These are phyloP conservation scores for Chymomyza amoena DNA, from an alignment of 2,888 invertebrate genomes.

Conservation along the genomic window DNA sequence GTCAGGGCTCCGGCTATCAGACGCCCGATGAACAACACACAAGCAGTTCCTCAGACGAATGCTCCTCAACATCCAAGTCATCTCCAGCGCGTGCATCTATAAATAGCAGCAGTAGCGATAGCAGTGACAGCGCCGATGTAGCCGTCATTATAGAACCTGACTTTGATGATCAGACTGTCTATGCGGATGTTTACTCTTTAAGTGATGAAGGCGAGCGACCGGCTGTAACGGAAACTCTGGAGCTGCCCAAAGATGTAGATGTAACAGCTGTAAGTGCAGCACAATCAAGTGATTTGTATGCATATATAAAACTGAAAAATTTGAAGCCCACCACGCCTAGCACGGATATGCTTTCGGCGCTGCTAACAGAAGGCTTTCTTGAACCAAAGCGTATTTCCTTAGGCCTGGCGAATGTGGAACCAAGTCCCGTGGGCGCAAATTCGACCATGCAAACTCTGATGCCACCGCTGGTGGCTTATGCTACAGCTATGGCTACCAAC, in stretches of 20 bases:
- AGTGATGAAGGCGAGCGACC: constrained; percentile 47
- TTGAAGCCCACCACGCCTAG: constrained; percentile 86
- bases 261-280: constrained; percentile 38
- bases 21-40: constrained; percentile 83
- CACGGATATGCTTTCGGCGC: constrained; percentile 88
- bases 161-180: constrained; percentile 51
- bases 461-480: constrained; percentile 58
- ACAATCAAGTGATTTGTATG: background rate
- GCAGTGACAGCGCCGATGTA: constrained; percentile 58
- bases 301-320: background rate
- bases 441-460: constrained; percentile 41
- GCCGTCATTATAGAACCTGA: constrained; percentile 61
- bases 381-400: constrained; percentile 91
- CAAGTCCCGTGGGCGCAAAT: constrained; percentile 59
- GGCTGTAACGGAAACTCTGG: constrained; percentile 17
- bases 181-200: constrained; percentile 62
- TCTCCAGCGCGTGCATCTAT: constrained; percentile 56
- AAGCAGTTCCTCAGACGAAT: constrained; percentile 22
- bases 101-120: constrained; percentile 32
- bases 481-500: constrained; percentile 46
- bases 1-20: constrained; percentile 85
- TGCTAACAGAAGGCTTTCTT: constrained; percentile 90
- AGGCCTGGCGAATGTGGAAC: constrained; percentile 84
- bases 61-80: constrained; percentile 28
- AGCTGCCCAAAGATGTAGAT: constrained; percentile 27